Conservation (phyloP, 1,140 invertebrate species). For the Mercenaria mercenaria region DNA sequence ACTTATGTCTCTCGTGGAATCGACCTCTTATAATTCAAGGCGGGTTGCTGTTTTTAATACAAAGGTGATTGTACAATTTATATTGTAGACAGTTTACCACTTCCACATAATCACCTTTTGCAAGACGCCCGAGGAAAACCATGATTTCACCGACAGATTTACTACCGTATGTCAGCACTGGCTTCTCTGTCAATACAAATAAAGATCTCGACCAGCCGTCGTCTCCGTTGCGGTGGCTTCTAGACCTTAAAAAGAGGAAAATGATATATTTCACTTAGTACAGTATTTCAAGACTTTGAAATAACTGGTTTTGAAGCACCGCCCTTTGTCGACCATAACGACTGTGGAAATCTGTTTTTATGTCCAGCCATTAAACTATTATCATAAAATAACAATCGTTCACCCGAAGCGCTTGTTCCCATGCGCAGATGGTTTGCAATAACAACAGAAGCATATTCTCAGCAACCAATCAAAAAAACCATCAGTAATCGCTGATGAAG, state of each 20-base stretch:
- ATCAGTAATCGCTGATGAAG: slow-evolving; percentile 36
- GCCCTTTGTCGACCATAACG: background rate
- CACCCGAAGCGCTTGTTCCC: background rate
- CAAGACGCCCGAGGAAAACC: too few relatives aligned
- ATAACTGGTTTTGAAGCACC: background rate
- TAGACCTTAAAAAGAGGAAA: slow-evolving; percentile 52
- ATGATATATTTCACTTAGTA: background rate
- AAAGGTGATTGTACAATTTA: too few relatives aligned
- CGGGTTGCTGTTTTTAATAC: too few relatives aligned
- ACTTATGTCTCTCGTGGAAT: too few relatives aligned
- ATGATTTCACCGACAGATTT: too few relatives aligned
- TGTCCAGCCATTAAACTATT: slow-evolving; percentile 12
- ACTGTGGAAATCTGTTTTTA: background rate
- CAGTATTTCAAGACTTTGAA: too few relatives aligned
- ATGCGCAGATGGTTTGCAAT: slow-evolving; percentile 60
- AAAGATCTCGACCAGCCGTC: slow-evolving; percentile 46
- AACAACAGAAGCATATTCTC: slow-evolving; percentile 37
- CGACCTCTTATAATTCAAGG: too few relatives aligned
- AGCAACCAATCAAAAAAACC: slow-evolving; percentile 47
- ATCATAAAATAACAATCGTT: slow-evolving; percentile 50
- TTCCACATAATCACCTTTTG: too few relatives aligned
- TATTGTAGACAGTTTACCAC: too few relatives aligned
- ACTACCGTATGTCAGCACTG: background rate
- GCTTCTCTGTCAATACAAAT: slow-evolving; percentile 48
- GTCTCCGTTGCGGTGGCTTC: slow-evolving; percentile 58